Conservation (phyloP, 2,797 vertebrate species). For the Dendrocincla fuliginosa region DNA sequence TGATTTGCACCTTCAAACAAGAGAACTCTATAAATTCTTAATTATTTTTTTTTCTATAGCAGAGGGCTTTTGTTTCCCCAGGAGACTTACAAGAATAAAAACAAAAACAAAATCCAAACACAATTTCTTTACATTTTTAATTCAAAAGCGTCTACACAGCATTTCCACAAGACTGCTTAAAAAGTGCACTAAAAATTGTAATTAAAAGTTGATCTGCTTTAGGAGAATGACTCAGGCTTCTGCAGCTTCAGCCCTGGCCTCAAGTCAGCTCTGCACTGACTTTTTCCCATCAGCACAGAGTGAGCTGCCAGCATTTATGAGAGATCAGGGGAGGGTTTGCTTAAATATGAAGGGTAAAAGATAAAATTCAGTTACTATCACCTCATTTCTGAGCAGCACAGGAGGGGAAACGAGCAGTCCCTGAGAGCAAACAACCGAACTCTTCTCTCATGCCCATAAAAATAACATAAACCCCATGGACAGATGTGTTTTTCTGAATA, state of each 20-base stretch:
- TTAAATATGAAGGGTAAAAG: not conserved
- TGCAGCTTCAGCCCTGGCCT: constrained; percentile 25
- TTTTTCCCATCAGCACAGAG: not conserved
- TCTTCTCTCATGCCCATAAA: not conserved
- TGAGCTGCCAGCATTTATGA: not conserved
- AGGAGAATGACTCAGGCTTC: constrained; percentile 28
- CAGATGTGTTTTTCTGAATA: not conserved
- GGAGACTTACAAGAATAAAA: not conserved
- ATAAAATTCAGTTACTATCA: not conserved
- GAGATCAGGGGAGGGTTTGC: not conserved
- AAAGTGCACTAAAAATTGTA: constrained; percentile 16
- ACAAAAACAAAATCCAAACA: not conserved
- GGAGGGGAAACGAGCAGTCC: accelerated
- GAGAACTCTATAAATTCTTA: accelerated
- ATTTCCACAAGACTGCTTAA: constrained; percentile 31
- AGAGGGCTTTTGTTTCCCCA: constrained; percentile 24
- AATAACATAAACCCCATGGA: not conserved
- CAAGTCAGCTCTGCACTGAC: not conserved
- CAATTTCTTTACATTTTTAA: constrained; percentile 35
- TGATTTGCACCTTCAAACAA: not conserved
- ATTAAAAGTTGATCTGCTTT: constrained; percentile 50
- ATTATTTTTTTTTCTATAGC: not conserved
- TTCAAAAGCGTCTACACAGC: constrained; percentile 33
- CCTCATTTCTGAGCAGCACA: not conserved
- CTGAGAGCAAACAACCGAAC: not conserved